Conservation (phyloP, 2,888 invertebrate genomes). For the Diploptera punctata region DNA sequence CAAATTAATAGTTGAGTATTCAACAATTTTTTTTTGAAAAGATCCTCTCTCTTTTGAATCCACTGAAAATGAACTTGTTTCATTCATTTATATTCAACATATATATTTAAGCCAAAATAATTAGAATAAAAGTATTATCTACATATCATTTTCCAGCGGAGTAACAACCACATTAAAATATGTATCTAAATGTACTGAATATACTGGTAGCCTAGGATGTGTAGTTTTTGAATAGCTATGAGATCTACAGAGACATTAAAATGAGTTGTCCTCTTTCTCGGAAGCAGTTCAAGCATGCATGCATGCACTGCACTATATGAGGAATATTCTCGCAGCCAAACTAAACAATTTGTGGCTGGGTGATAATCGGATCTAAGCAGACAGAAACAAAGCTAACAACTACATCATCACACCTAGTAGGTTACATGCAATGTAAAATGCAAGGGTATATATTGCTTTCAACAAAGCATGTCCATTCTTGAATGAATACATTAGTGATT, state of each 20-base stretch:
- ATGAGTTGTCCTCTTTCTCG: conserved; percentile 39
- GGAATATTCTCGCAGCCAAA: conserved; percentile 40
- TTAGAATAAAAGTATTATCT: conserved; percentile 36
- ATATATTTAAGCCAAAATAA: conserved; percentile 38
- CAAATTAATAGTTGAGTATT: conserved; percentile 26
- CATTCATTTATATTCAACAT: neutral
- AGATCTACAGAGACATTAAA: conserved; percentile 43
- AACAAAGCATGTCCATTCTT: conserved; percentile 46
- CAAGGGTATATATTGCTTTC: conserved; percentile 43
- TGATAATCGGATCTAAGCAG: conserved; percentile 37
- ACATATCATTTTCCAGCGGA: conserved; percentile 44
- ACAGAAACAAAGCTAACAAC: conserved; percentile 42
- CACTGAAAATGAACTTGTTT: conserved; percentile 41
- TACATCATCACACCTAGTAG: conserved; percentile 42
- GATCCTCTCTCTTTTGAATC: conserved; percentile 40
- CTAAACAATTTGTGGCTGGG: conserved; percentile 41
- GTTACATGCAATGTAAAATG: conserved; percentile 45
- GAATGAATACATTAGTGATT: conserved; percentile 42
- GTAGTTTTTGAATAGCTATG: conserved; percentile 43
- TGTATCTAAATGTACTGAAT: conserved; percentile 44
- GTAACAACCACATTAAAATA: conserved; percentile 44
- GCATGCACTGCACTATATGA: conserved; percentile 41
- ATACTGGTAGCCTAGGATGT: conserved; percentile 44
- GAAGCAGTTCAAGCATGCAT: conserved; percentile 42
- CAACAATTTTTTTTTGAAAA: conserved; percentile 38